Conservation (phyloP, 2,113 vertebrate genomes). For the Ibidorhyncha struthersii region DNA sequence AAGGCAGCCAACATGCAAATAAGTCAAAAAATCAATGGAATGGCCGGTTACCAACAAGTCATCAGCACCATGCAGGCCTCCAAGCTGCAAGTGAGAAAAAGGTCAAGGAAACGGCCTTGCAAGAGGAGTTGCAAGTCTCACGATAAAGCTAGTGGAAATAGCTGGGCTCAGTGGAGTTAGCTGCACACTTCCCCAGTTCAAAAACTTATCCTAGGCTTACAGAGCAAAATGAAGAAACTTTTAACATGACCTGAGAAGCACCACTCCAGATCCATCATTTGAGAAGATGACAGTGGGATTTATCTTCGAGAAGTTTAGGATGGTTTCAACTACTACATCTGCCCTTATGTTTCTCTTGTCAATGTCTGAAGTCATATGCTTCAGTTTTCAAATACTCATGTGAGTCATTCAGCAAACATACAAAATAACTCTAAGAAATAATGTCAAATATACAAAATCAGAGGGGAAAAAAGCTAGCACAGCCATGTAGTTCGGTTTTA, state of each 20-base stretch:
- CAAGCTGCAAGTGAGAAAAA: neutral
- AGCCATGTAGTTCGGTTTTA: neutral
- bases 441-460: neutral
- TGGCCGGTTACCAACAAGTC: neutral
- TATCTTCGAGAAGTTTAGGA: neutral
- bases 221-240: neutral
- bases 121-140: neutral
- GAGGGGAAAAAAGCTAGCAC: neutral
- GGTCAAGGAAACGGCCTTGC: neutral
- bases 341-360: neutral
- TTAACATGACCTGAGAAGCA: neutral
- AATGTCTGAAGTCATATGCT: neutral
- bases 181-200: neutral
- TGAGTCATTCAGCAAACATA: neutral
- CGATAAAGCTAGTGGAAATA: fast-evolving
- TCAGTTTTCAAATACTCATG: neutral
- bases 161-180: neutral
- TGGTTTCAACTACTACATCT: neutral
- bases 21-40: neutral
- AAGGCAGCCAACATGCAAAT: neutral
- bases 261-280: neutral
- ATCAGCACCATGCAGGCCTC: neutral
- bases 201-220: neutral
- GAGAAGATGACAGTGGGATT: neutral
- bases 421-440: neutral